Conservation (phyloP, 2,113 vertebrate species). For the Thalassarche chlororhynchos region DNA sequence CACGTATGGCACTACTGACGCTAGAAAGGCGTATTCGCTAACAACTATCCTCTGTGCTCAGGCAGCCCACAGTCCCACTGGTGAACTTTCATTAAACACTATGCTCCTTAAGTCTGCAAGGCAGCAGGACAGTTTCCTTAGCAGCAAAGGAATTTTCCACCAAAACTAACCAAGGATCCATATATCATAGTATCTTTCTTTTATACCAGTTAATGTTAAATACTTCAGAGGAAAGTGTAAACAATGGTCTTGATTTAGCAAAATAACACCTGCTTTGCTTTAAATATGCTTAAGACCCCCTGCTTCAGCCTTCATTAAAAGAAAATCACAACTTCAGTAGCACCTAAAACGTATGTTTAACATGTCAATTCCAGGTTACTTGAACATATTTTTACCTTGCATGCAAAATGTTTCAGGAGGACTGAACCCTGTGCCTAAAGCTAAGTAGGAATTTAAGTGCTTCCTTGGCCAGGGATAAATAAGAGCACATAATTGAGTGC, state of each 20-base stretch:
- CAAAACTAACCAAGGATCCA: not conserved
- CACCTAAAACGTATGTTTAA: not conserved
- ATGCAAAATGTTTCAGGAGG: not conserved
- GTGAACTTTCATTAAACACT: not conserved
- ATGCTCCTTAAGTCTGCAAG: not conserved
- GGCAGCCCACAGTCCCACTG: not conserved
- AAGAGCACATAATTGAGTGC: not conserved
- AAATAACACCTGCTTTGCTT: conserved; percentile 32
- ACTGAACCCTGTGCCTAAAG: not conserved
- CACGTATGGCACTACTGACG: not conserved
- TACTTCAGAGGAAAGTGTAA: not conserved
- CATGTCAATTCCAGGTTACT: not conserved
- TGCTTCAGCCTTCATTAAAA: not conserved
- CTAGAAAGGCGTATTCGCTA: not conserved
- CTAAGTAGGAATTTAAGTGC: not conserved
- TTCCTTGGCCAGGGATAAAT: not conserved
- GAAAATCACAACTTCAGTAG: not conserved
- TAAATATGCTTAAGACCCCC: not conserved
- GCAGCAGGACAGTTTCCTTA: not conserved
- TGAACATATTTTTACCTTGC: not conserved
- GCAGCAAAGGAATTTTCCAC: conserved; percentile 15
- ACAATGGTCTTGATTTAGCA: not conserved
- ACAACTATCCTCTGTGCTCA: not conserved
- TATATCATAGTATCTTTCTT: not conserved
- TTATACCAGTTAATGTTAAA: not conserved